A percentile compares a stretch with the other conserved stretches of the same genome.
These are phyloP conservation scores for Chondrosia reniformis DNA, from an alignment of 37 sponge, comb jelly and placozoan genomes.

Conservation along the genomic window DNA sequence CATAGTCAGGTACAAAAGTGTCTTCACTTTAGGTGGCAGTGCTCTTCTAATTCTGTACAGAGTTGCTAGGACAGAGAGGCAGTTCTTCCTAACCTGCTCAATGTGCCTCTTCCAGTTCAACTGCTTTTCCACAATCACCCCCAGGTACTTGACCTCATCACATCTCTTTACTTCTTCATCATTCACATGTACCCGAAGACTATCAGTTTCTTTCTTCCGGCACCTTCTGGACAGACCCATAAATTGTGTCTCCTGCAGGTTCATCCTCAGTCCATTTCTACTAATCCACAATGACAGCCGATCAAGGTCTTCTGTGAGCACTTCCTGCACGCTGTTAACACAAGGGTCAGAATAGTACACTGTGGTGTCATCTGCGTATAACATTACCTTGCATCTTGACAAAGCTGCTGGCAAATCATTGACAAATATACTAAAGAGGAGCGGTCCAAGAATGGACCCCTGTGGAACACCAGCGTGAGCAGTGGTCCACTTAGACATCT, in stretches of 20 bases:
- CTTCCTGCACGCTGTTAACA: background rate
- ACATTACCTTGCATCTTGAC: background rate
- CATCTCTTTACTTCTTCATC: background rate
- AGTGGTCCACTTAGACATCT: background rate
- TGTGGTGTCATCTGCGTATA: background rate
- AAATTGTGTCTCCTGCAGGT: conserved; percentile 2
- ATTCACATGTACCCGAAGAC: background rate
- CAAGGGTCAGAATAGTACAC: background rate
- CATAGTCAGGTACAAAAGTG: background rate
- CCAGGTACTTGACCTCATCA: background rate
- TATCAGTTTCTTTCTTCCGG: background rate
- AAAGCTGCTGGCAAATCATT: no score
- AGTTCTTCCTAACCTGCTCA: background rate
- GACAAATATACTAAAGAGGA: background rate
- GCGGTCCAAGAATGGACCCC: background rate
- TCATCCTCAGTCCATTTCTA: conserved; percentile 11
- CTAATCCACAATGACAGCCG: background rate
- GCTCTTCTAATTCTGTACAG: background rate
- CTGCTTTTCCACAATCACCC: background rate
- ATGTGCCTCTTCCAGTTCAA: background rate
- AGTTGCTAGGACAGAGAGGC: background rate
- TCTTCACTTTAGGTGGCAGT: background rate
- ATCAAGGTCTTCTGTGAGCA: conserved; percentile 9
- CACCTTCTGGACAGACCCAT: background rate
- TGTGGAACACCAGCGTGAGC: background rate